Base-by-base conservation (phyloP, 2,888 invertebrate species). In the Spicauda simplicius region DNA sequence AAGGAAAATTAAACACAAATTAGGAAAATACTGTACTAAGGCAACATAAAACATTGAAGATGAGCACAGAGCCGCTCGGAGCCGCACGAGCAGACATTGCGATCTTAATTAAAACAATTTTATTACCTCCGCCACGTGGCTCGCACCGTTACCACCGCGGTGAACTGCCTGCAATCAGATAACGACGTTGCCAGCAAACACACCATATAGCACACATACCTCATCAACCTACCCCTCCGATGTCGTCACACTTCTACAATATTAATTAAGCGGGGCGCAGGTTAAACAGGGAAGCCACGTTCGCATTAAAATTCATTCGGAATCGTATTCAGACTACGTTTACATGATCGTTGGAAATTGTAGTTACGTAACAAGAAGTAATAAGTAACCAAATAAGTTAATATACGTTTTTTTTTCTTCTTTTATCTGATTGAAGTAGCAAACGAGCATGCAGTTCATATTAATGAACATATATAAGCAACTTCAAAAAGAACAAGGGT, bases 101-200 rank as follows among this genome's bases (percentile, higher is more conserved):
- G 66, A 60, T 60, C 55, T 60, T 66, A 66, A 66, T 66, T 66
- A 60, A 66, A 60, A 66, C 60, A 66, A 60, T 60, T 66, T 66
- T 60, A 66, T 60, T 66, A 65, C 54, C 54, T 62, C 54, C 45
- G 33, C 25, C 25, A 12, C 45, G 59, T 59, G 14, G 41, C 41
- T 53, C 58, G 41, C 53, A 19, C 52, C 41, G 30, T 33, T 48
- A n/a, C 52, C 48, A 45, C n/a, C 37, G 54, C 59, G 45, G 48
- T 48, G 25, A 57, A 19, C 58, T 52, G 18, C 25, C 58, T 59
- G 65, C 59, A 59, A 59, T 59, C 45, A 59, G 45, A 59, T 55
- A 65, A 66, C 55, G n/a, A 37, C 60, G 60, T 5, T 50, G 50
- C 59, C 30, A 50, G 55, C 33, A 55, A 65, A 64, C 64, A 56